Percentiles rank a stretch among this genome's conserved stretches.
These are phyloP conservation scores for Lordiphosa clarofinis DNA, from an alignment of 1,140 invertebrate genomes.

Conservation along the genomic window DNA sequence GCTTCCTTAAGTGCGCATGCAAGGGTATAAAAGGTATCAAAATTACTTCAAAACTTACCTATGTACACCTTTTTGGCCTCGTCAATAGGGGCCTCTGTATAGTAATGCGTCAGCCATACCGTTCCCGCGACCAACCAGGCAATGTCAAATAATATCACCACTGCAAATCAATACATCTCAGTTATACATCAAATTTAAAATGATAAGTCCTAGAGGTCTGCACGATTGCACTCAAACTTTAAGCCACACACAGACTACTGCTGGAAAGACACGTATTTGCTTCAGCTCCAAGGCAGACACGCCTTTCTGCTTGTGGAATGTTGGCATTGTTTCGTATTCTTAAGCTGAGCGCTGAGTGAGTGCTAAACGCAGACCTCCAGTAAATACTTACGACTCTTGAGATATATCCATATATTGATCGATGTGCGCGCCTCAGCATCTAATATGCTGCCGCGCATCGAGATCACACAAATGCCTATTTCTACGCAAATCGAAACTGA, in stretches of 20 bases:
- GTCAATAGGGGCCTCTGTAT: constrained; percentile 85
- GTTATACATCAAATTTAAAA: background rate
- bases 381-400: constrained; percentile 84
- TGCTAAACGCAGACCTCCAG: too few species aligned
- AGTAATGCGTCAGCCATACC: constrained; percentile 87
- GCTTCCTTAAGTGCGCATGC: too few species aligned
- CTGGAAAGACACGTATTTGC: too few species aligned
- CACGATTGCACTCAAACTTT: too few species aligned
- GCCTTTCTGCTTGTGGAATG: too few species aligned
- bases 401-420: constrained; percentile 91
- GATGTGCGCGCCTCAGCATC: constrained; percentile 86
- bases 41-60: constrained; percentile 83
- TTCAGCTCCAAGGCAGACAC: too few species aligned
- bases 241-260: too few species aligned
- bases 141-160: constrained; percentile 87
- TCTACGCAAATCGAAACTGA: constrained; percentile 86
- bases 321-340: too few species aligned
- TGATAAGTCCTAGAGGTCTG: too few species aligned
- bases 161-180: constrained; percentile 77
- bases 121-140: constrained; percentile 88
- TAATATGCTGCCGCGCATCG: constrained; percentile 91
- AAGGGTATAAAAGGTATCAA: too few species aligned
- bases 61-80: constrained; percentile 88
- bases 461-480: constrained; percentile 86
- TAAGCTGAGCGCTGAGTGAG: too few species aligned